Conservation (phyloP, 2,797 vertebrate species). For the Emydoidea blandingii region DNA sequence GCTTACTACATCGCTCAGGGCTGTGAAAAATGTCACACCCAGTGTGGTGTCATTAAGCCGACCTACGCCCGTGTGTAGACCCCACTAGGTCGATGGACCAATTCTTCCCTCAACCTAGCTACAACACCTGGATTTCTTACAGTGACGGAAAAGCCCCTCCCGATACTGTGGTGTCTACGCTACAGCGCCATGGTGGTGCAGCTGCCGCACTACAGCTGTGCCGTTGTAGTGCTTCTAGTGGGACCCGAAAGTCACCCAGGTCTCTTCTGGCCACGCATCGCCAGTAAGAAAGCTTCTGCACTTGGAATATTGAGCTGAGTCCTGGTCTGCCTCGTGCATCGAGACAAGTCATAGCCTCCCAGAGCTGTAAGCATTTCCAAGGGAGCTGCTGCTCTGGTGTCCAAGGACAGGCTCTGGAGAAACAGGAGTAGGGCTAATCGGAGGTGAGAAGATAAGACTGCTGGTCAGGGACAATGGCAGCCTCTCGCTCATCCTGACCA, state of each 20-base stretch:
- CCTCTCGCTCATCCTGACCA: background rate
- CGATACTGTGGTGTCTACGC: fast-evolving
- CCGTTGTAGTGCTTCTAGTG: too few relatives aligned
- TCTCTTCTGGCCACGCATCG: background rate
- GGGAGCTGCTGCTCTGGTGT: fast-evolving
- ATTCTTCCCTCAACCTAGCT: too few relatives aligned
- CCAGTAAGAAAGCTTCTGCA: background rate
- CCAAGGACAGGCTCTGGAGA: background rate
- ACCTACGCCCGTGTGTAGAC: background rate
- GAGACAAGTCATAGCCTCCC: background rate
- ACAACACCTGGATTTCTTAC: background rate
- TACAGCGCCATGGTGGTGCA: too few relatives aligned
- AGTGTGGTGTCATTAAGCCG: background rate
- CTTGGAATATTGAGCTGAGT: background rate
- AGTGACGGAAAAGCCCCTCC: background rate
- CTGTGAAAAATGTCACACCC: background rate
- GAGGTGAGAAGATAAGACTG: background rate
- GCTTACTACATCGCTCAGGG: background rate
- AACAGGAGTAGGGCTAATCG: background rate
- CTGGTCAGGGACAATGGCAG: background rate
- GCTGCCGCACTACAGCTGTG: too few relatives aligned
- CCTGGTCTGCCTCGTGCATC: background rate
- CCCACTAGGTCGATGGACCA: too few relatives aligned
- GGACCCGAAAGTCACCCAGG: background rate
- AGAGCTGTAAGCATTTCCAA: background rate